These are phyloP conservation scores for Atta cephalotes DNA, from an alignment of 1,140 invertebrate species.

Conservation along the genomic window DNA sequence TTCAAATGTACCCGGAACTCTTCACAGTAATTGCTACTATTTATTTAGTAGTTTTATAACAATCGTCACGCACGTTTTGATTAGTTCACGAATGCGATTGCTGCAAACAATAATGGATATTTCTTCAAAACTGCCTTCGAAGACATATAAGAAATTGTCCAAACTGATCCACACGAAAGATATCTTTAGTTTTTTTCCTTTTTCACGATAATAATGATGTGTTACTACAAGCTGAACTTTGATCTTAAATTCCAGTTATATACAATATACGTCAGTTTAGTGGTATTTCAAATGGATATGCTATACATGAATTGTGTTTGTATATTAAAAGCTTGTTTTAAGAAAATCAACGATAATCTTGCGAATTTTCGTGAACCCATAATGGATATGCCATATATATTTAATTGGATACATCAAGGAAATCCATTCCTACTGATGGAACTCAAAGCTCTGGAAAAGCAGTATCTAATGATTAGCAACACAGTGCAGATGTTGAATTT, in stretches of 20 bases:
- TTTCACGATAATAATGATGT: conserved; percentile 30
- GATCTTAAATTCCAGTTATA: not conserved
- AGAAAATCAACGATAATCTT: conserved; percentile 74
- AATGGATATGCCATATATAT: conserved; percentile 67
- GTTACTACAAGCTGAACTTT: conserved; percentile 30
- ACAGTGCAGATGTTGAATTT: conserved; percentile 76
- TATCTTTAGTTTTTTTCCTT: conserved; percentile 74
- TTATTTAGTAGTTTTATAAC: conserved; percentile 47
- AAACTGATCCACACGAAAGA: conserved; percentile 78
- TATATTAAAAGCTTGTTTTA: conserved; percentile 71
- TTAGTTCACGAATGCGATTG: conserved; percentile 58
- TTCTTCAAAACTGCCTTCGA: conserved; percentile 66
- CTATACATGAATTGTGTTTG: conserved; percentile 78
- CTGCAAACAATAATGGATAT: conserved; percentile 66
- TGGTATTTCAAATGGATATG: conserved; percentile 75
- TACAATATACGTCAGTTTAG: conserved; percentile 65
- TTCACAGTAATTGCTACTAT: conserved; percentile 71
- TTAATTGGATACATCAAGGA: conserved; percentile 73
- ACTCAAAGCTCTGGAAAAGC: conserved; percentile 75
- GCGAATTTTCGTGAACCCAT: conserved; percentile 59
- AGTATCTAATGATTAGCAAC: conserved; percentile 79
- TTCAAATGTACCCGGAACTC: conserved; percentile 49
- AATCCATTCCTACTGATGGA: conserved; percentile 78
- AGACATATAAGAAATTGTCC: conserved; percentile 69
- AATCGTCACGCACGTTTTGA: conserved; percentile 57